Percentiles rank a stretch among this genome's conserved stretches.
Conservation (phyloP, 2,113 vertebrate genomes). For the Tragelaphus imberbis region DNA sequence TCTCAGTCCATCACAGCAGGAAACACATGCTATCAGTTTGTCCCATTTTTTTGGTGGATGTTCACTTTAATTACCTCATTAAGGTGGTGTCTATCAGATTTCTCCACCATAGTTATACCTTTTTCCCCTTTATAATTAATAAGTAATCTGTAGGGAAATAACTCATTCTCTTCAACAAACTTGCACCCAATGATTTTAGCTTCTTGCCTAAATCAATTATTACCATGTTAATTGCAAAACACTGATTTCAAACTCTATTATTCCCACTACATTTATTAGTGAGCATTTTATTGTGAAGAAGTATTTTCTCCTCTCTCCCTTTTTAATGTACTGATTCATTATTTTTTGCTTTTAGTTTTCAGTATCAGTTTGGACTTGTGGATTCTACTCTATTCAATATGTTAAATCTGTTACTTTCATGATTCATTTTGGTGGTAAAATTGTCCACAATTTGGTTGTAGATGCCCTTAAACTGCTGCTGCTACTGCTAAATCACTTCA, state of each 20-base stretch:
- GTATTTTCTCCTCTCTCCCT: neutral
- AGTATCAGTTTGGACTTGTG: neutral
- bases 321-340: neutral
- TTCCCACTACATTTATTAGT: neutral
- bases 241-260: neutral
- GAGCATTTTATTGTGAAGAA: neutral
- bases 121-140: neutral
- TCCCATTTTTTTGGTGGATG: neutral
- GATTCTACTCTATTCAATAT: neutral
- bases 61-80: neutral
- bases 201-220: conserved; percentile 6
- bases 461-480: neutral
- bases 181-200: neutral
- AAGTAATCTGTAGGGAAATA: neutral
- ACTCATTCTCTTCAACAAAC: neutral
- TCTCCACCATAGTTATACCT: neutral
- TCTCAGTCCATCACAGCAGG: neutral
- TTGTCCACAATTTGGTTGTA: neutral
- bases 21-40: neutral
- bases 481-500: too few species aligned
- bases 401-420: neutral
- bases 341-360: conserved; percentile 7
- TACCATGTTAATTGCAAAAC: neutral
- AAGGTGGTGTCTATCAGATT: neutral
- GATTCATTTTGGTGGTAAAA: conserved; percentile 7